Evolutionary conservation across 2,888 invertebrate genomes (phyloP).

Genomic region (Siphonodentalium dalli): DNA sequence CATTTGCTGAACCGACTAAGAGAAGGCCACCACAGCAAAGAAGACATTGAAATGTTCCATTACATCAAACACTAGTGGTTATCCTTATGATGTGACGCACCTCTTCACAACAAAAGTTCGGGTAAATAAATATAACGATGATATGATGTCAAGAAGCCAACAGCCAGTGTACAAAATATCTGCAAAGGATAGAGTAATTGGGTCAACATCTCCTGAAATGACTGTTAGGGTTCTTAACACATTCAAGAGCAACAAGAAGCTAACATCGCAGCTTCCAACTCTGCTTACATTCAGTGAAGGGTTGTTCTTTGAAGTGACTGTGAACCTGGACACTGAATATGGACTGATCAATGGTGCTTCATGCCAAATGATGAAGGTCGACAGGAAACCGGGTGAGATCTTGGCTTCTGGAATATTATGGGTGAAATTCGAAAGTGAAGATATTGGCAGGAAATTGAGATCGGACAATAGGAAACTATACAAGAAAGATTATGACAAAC

Average conservation of each 20-base stretch:
- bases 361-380: constrained; percentile 11
- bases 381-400: not conserved
- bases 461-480: constrained; percentile 10
- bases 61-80: constrained; percentile 1
- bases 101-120: constrained; percentile 16
- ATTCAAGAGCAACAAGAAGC: constrained; percentile 1
- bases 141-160: not conserved
- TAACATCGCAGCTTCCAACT: constrained; percentile 6
- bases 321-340: constrained; percentile 21
- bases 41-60: constrained; percentile 21
- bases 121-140: constrained; percentile 1
- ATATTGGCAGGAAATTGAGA: constrained; percentile 16
- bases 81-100: constrained; percentile 15
- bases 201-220: not conserved
- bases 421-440: constrained; percentile 26
- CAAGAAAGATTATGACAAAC: constrained; percentile 1
- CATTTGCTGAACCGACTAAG: constrained; percentile 36
- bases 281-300: constrained; percentile 8
- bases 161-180: not conserved
- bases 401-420: constrained; percentile 15
- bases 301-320: constrained; percentile 21
- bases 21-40: constrained; percentile 28
- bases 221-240: constrained; percentile 4
- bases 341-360: constrained; percentile 28
- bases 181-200: constrained; percentile 15